Conservation (phyloP, 2,113 vertebrate species). For the Dolichallabes microphthalmus region DNA sequence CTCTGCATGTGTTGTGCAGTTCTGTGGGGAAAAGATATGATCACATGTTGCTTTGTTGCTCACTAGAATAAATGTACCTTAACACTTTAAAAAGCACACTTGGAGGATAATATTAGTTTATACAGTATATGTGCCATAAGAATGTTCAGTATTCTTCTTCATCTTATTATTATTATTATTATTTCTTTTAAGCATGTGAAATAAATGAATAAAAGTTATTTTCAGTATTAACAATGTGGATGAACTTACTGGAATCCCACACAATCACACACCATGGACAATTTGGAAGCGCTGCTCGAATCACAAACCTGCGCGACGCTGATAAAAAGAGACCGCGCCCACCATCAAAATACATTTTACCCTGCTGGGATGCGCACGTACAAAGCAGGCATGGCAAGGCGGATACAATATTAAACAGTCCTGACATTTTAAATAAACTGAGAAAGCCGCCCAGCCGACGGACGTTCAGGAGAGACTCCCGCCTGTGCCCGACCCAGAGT, state of each 20-base stretch:
- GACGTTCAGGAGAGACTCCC: no score
- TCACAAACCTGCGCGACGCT: no score
- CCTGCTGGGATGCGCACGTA: no score
- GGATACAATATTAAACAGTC: no score
- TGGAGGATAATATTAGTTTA: not conserved
- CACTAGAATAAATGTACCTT: not conserved
- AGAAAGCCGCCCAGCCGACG: no score
- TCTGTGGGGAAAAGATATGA: not conserved
- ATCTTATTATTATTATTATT: not conserved
- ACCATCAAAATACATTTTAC: no score
- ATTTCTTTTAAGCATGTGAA: not conserved
- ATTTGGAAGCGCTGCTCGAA: no score
- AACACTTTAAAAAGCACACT: not conserved
- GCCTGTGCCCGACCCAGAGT: no score
- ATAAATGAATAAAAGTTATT: not conserved
- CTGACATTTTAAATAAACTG: no score
- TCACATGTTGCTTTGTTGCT: not conserved
- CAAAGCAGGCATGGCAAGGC: no score
- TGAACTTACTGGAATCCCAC: not conserved
- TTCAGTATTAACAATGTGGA: not conserved
- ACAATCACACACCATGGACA: no score
- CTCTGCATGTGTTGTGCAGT: not conserved
- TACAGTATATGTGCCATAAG: not conserved
- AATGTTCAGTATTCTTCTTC: not conserved
- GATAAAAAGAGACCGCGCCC: no score